These are phyloP conservation scores for Phaedon cochleariae DNA, from an alignment of 2,888 invertebrate species.

Conservation along the genomic window DNA sequence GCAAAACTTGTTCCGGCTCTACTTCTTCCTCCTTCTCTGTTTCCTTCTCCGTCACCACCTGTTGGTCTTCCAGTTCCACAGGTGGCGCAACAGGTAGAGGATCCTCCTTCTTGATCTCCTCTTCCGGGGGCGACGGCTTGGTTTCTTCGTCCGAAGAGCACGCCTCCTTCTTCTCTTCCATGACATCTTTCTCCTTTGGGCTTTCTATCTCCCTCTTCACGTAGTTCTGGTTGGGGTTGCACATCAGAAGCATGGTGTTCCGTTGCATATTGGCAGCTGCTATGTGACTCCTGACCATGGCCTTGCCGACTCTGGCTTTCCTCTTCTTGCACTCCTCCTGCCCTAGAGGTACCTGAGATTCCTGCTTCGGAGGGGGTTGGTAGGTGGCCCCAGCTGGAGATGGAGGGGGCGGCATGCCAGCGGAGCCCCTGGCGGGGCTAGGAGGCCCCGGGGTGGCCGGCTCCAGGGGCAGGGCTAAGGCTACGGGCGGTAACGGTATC, in stretches of 20 bases:
- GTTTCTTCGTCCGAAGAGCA: conserved; percentile 40
- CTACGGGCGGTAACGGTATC: conserved; percentile 62
- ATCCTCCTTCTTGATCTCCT: conserved; percentile 24
- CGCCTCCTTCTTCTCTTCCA: conserved; percentile 48
- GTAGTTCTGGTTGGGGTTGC: conserved; percentile 54
- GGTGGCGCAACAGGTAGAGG: conserved; percentile 14
- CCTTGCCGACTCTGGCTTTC: conserved; percentile 70
- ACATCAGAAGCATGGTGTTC: conserved; percentile 65
- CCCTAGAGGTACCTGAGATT: conserved; percentile 43
- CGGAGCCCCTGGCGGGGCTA: conserved; percentile 75
- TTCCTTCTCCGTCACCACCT: conserved; percentile 5
- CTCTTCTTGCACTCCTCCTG: conserved; percentile 56
- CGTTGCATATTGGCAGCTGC: conserved; percentile 53
- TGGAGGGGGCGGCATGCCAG: conserved; percentile 71
- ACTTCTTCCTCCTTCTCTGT: neutral
- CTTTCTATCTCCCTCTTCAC: conserved; percentile 62
- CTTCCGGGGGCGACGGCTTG: conserved; percentile 27
- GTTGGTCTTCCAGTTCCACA: conserved; percentile 33
- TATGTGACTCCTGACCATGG: conserved; percentile 71
- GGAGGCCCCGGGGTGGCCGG: conserved; percentile 69
- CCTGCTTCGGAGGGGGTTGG: conserved; percentile 55
- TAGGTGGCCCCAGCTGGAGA: conserved; percentile 65
- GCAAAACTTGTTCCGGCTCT: conserved; percentile 44
- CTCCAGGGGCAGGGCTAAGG: conserved; percentile 64
- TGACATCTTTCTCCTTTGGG: conserved; percentile 55